Conservation (phyloP, 30 jellyfish, hydroid and myxozoan genomes). For the Cassiopea xamachana region DNA sequence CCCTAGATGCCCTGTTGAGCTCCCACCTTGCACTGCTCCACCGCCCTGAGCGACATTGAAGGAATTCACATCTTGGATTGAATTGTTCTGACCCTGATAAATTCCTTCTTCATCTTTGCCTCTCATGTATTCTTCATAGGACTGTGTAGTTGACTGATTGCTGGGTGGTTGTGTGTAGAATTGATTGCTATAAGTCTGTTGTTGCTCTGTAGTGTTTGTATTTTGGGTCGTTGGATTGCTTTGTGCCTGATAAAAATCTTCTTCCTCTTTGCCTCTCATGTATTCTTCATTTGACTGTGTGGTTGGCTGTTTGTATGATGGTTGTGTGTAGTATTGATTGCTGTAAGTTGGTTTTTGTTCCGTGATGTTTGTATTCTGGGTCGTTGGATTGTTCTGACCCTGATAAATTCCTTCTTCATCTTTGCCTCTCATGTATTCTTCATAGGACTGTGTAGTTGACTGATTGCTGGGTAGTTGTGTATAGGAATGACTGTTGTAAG, state of each 20-base stretch:
- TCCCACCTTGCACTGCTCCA: conserved; percentile 1
- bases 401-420: background rate
- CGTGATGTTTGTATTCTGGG: background rate
- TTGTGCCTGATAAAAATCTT: background rate
- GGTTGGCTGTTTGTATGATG: background rate
- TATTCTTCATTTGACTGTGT: background rate
- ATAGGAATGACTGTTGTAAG: background rate
- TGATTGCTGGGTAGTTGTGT: background rate
- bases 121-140: background rate
- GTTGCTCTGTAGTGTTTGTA: background rate
- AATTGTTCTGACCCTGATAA: no score
- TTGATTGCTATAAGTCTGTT: background rate
- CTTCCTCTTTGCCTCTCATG: background rate
- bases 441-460: background rate
- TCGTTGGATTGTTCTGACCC: background rate
- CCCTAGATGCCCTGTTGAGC: background rate
- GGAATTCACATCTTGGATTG: no score
- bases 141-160: background rate
- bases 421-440: background rate
- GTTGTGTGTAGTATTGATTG: background rate
- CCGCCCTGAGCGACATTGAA: conserved; percentile 15
- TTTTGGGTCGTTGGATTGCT: background rate
- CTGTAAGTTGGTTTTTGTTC: background rate
- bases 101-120: background rate
- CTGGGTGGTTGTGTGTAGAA: background rate